Conservation (phyloP, 1,140 invertebrate species). For the Acromyrmex echinatior region DNA sequence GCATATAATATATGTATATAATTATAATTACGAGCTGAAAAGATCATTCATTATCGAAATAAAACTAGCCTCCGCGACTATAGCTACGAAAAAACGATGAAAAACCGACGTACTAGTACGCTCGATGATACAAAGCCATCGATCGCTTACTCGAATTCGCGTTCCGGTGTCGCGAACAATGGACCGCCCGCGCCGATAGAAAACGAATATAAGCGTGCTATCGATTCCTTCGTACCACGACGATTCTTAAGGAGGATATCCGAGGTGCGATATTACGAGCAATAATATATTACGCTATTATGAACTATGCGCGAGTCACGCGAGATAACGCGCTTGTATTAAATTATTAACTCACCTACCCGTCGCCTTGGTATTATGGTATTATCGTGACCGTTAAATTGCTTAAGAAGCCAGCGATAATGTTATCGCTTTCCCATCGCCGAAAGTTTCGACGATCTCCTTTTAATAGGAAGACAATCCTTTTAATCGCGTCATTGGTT, state of each 20-base stretch:
- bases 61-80: not conserved
- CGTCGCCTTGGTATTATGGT: not conserved
- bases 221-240: constrained; percentile 38
- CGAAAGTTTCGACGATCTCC: constrained; percentile 7
- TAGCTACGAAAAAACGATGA: not conserved
- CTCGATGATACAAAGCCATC: constrained; percentile 15
- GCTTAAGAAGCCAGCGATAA: not conserved
- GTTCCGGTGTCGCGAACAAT: constrained; percentile 3
- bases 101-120: not conserved
- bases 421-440: not conserved
- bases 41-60: not conserved
- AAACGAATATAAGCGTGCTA: constrained; percentile 46
- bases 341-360: constrained; percentile 50
- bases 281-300: constrained; percentile 31
- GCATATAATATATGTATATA: not conserved
- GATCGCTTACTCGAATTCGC: constrained; percentile 49
- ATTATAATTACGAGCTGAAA: constrained; percentile 23
- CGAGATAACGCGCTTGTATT: constrained; percentile 52
- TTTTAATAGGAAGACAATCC: constrained; percentile 14
- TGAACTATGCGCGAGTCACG: constrained; percentile 41
- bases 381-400: constrained; percentile 44
- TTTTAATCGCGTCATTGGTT: constrained; percentile 29
- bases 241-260: constrained; percentile 7
- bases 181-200: not conserved
- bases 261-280: constrained; percentile 39